Evolutionary conservation across 2,113 vertebrate species (phyloP), one percentile per base, ranked within the genome.

Genomic region (Toxotes chatareus): DNA sequence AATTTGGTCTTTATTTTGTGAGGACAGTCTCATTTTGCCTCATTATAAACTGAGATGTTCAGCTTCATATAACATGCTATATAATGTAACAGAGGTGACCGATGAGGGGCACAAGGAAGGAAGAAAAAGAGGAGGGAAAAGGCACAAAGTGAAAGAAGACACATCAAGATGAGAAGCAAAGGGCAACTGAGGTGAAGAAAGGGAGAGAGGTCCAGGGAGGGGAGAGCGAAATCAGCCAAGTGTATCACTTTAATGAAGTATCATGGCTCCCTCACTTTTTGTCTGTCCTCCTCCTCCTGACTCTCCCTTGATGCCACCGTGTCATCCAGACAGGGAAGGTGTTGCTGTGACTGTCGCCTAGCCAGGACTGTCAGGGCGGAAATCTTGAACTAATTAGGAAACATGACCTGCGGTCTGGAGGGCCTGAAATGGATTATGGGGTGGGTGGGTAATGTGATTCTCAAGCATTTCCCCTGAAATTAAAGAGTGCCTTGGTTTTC

Each of bases 191-290:
- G 71, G 76, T 79, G 61, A 69, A 32, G 55, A 76, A 44, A 47
- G 27, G 31, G 40, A 72, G 42, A 36, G 31, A 6, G 34, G 23
- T 73, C 49, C 32, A 51, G n/a, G 14, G 42, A 76, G 40, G 32
- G 56, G 65, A 32, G 32, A 42, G 36, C 61, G 38, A 73, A 87
- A 81, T 61, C 88, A 89, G 49, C 44, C 85, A 68, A 77, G 90
- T 84, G 86, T 79, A 81, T 87, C 77, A 82, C 83, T 90, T 89
- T 91, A 91, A 92, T 79, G 86, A 92, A 88, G 82, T 81, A 82
- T 85, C 82, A 81, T 19, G 73, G 86, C 80, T 86, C 78, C 75
- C 81, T 83, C 66, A 59, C 73, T 78, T 65, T 74, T 64, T 44
- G 8, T 71, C 70, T 49, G 71, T 84, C 79, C n/a, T 59, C 80